A percentile compares a stretch with the other conserved stretches of the same genome.
phyloP scores from a whole-genome alignment of 2,888 invertebrate genomes.

The Drosophila anomalata region DNA sequence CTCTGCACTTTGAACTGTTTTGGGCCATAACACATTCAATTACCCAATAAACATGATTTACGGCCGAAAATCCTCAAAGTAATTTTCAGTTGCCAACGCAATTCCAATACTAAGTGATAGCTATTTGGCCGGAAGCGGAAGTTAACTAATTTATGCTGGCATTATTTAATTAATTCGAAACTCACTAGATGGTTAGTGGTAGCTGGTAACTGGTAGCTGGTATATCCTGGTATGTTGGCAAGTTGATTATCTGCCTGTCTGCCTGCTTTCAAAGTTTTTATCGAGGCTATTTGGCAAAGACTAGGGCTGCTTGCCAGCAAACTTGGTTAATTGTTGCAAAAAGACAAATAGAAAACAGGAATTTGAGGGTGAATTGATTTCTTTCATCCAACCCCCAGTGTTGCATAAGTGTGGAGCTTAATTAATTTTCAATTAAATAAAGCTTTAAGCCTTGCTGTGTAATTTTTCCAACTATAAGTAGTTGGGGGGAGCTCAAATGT shows the following conservation, averaged over 20 bases:
- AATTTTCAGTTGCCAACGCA: constrained; percentile 5
- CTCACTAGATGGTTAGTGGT: background rate
- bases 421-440: constrained; percentile 61
- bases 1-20: constrained; percentile 2
- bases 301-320: background rate
- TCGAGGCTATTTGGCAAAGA: constrained; percentile 13
- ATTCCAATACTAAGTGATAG: background rate
- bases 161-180: constrained; percentile 34
- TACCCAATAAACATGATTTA: background rate
- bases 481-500: constrained; percentile 1
- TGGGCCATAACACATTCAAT: constrained; percentile 6
- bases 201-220: background rate
- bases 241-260: constrained; percentile 26
- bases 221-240: constrained; percentile 1
- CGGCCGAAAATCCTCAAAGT: constrained; percentile 16
- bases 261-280: constrained; percentile 22
- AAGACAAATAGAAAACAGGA: constrained; percentile 14
- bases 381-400: background rate
- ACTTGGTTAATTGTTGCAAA: constrained; percentile 34
- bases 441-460: constrained; percentile 25
- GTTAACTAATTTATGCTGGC: constrained; percentile 16
- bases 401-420: constrained; percentile 36
- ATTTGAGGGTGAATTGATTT: constrained; percentile 1
- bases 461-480: background rate
- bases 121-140: constrained; percentile 13